Percentiles rank a stretch among this genome's conserved stretches.
These are phyloP conservation scores for Gulo gulo DNA, from an alignment of 2,113 vertebrate species.

Conservation along the genomic window DNA sequence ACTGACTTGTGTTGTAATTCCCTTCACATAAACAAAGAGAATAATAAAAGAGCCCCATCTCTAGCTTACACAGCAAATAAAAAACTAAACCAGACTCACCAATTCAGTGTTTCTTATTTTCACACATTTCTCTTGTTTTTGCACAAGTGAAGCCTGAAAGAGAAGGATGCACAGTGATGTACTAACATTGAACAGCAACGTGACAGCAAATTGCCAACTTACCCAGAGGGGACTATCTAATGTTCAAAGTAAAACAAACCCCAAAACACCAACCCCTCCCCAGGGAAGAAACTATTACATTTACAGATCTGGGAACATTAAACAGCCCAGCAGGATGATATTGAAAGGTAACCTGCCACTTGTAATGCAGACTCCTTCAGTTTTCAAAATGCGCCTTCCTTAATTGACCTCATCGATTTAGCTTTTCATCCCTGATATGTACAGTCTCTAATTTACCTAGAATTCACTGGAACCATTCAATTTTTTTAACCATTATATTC, in stretches of 20 bases:
- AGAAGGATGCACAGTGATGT: background rate
- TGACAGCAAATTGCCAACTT: background rate
- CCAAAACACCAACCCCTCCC: background rate
- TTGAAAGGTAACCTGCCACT: background rate
- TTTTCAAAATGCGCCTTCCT: background rate
- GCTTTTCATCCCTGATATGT: background rate
- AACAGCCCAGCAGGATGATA: background rate
- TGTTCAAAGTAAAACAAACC: background rate
- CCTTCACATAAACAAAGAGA: background rate
- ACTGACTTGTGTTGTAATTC: background rate
- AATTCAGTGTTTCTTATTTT: background rate
- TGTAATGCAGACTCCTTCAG: background rate
- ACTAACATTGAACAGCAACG: background rate
- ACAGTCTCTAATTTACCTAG: background rate
- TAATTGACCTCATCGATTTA: background rate
- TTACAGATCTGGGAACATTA: background rate
- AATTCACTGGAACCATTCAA: background rate
- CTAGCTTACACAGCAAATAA: background rate
- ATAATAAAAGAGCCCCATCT: background rate
- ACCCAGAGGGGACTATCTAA: background rate
- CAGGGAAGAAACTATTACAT: background rate
- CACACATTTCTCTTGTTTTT: background rate
- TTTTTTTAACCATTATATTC: constrained; percentile 2
- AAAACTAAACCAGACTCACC: background rate
- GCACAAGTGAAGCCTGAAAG: background rate